Evolutionary conservation across 2,797 vertebrate genomes (phyloP), one percentile per base, ranked within the genome.

Genomic region (Pristis pectinata): DNA sequence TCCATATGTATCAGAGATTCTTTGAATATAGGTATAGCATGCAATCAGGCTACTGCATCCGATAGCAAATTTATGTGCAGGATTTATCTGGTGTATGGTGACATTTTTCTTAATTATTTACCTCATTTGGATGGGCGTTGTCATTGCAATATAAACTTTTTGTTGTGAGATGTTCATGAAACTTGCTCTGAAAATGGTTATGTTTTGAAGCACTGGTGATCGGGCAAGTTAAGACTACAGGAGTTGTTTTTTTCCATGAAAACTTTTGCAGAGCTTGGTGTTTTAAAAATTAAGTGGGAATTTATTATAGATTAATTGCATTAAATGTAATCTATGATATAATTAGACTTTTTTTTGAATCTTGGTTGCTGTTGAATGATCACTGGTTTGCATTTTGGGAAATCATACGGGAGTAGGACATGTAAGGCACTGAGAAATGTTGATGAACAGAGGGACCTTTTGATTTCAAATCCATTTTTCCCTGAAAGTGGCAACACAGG

Each of bases 151-250:
- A 22, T 53, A 19, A 13, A 74, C 49, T 17, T 3, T 93, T 93
- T 72, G 44, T 22, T 34, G 70, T 92, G 74, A 67, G 27, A 13
- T 53, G 44, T 94, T 94, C 92, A 70, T 34, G 44, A 53, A 94
- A 49, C 24, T 30, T 53, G 44, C 27, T 94, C 92, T n/a, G 70
- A 74, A 87, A 94, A 19, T 70, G 1, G 76, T 76, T 53, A 72
- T 27, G 74, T 94, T 72, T 53, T 94, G 92, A 30, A 74, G 56
- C 49, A n/a, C 22, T 94, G 91, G 70, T 53, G 67, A 92, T 94
- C 41, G 24, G 92, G 1, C 70, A 76, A 74, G 92, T 93, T 93
- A 92, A 93, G 70, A 53, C 67, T 34, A 27, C 13, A 19, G 22
- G 70, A 94, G 44, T 34, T 34, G 91, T 10, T 53, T 56, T 4